Conservation (phyloP, 2,797 vertebrate genomes). For the Ctenopoma multispine region DNA sequence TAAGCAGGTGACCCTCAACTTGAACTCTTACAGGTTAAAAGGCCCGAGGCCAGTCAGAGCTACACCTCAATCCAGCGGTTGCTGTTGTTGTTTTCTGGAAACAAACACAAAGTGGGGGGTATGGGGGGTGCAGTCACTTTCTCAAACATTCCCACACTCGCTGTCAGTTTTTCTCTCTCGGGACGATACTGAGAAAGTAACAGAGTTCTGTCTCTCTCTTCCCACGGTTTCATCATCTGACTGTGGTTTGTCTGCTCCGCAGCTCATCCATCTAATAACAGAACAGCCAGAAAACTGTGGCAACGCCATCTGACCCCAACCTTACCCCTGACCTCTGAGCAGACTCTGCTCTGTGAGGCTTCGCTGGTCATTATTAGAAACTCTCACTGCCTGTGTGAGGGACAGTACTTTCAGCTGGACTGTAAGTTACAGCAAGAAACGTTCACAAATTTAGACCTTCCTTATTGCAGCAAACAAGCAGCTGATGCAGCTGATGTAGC, state of each 20-base stretch:
- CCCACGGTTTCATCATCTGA: slow-evolving; percentile 46
- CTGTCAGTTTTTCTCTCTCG: slow-evolving; percentile 50
- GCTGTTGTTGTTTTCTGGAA: slow-evolving; percentile 43
- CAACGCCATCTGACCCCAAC: slow-evolving; percentile 32
- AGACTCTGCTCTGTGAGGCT: slow-evolving; percentile 9
- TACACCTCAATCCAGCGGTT: background rate
- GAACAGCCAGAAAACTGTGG: slow-evolving; percentile 36
- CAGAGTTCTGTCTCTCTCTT: slow-evolving; percentile 15
- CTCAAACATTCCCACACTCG: slow-evolving; percentile 71
- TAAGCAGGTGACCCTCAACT: slow-evolving; percentile 17
- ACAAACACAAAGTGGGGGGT: slow-evolving; percentile 36
- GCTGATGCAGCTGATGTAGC: too few relatives aligned
- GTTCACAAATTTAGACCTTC: too few relatives aligned
- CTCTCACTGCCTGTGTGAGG: slow-evolving; percentile 6
- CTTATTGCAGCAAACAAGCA: too few relatives aligned
- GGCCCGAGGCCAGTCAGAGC: slow-evolving; percentile 19
- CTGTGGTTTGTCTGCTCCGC: slow-evolving; percentile 41
- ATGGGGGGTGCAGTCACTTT: background rate
- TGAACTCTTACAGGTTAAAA: slow-evolving; percentile 40
- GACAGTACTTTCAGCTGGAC: too few relatives aligned
- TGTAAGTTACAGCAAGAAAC: too few relatives aligned
- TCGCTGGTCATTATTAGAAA: slow-evolving; percentile 10
- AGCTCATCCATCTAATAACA: slow-evolving; percentile 57
- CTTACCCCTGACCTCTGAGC: slow-evolving; percentile 46
- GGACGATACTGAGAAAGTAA: slow-evolving; percentile 52